Evolutionary conservation across 2,113 vertebrate genomes (phyloP).

Genomic region (Cisticola juncidis): DNA sequence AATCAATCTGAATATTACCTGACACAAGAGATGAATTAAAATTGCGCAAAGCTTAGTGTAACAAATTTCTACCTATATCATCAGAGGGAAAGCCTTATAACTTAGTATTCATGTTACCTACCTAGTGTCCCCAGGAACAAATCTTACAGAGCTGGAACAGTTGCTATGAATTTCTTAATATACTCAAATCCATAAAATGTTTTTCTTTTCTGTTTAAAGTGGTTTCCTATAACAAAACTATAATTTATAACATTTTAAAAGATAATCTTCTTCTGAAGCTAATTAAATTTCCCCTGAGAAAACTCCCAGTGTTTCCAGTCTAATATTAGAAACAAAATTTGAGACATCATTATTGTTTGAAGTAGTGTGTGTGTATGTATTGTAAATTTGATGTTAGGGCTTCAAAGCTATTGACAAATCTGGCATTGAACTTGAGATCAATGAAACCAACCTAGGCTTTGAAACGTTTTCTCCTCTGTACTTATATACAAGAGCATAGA

Average conservation of each 20-base stretch:
- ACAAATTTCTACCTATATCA: not conserved
- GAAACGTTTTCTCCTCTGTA: not conserved
- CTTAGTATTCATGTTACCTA: not conserved
- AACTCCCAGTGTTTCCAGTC: not conserved
- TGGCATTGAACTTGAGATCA: not conserved
- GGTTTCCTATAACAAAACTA: not conserved
- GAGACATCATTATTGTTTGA: not conserved
- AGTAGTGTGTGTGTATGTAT: not conserved
- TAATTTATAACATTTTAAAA: not conserved
- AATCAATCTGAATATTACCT: slow-evolving; percentile 46
- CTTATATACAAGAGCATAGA: not conserved
- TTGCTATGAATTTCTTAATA: not conserved
- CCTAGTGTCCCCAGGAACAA: not conserved
- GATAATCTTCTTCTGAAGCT: not conserved
- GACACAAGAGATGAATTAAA: not conserved
- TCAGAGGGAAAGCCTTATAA: not conserved
- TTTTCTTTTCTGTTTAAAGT: not conserved
- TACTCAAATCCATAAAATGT: not conserved
- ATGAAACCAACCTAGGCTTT: not conserved
- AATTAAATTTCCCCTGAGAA: not conserved
- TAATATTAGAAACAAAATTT: not conserved
- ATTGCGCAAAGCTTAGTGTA: not conserved
- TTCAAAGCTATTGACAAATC: not conserved
- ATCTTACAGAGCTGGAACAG: not conserved
- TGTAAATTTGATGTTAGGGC: not conserved